Base-by-base conservation (phyloP, 2,888 invertebrate genomes). In the Tetragonisca angustula region DNA sequence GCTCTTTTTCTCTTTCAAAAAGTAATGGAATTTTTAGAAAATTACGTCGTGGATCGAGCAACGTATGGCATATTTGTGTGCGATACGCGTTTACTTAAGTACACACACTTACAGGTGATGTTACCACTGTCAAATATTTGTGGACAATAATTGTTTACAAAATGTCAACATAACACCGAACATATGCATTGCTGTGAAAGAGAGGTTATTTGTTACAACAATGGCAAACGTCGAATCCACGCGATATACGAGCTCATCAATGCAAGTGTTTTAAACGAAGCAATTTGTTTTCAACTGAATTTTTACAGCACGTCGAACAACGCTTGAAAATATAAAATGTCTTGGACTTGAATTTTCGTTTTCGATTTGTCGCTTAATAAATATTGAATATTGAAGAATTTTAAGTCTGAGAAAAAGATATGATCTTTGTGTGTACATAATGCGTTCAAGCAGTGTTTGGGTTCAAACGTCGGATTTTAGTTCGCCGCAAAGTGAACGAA, bases 61-160 rank as follows among this genome's bases (percentile, higher is more conserved):
- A 6, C 3, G 0, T 3, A 24, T 73, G 13, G 67, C 70, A 76
- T 67, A 73, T 11, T 62, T 76, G 50, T 73, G 70, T 74, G 76
- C 56, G n/a, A 70, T 61, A 76, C 65, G 64, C 73, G 76, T 79
- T 83, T 73, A 54, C 69, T 56, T 65, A 73, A 81, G 69, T 17
- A 64, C 72, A 61, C 13, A 68, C 68, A 56, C 52, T 68, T 69
- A 17, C 36, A 36, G 56, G n/a, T 54, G 50, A 43, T 36, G 73
- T 32, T 54, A 54, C 24, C 43, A 43, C 69, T 43, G 13, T 21
- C 75, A 83, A 83, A 83, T 73, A 76, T 79, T 76, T 83, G 61
- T 61, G 56, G 50, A 50, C 21, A 73, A 72, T 56, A 83, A 83
- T 83, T 70, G 78, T 84, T 84, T 64, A 64, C 61, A 43, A 36